Conservation (phyloP, 2,888 invertebrate genomes). For the Hermaeophaga mercurialis region DNA sequence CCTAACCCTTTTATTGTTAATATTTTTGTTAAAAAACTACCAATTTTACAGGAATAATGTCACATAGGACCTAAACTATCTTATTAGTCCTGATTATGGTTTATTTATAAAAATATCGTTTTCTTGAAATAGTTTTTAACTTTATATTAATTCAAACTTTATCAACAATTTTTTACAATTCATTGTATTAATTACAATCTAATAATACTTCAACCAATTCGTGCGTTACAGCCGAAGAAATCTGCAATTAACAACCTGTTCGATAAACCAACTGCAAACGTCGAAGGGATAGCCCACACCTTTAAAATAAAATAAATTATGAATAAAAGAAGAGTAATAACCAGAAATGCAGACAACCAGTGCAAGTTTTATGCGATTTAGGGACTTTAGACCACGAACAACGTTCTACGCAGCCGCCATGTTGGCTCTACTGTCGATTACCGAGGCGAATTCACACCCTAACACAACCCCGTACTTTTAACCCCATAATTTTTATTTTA, state of each 20-base stretch:
- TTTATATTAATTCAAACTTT: too few relatives aligned
- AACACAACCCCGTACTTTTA: slow-evolving; percentile 8
- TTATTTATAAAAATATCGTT: too few relatives aligned
- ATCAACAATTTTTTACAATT: too few relatives aligned
- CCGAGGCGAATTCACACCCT: slow-evolving; percentile 30
- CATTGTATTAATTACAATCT: background rate
- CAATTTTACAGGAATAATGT: too few relatives aligned
- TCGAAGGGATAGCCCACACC: slow-evolving; percentile 16
- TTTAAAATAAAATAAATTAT: slow-evolving; percentile 28
- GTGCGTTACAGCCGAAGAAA: background rate
- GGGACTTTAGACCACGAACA: slow-evolving; percentile 31
- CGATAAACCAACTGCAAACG: too few relatives aligned
- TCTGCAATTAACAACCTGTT: background rate
- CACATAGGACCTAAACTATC: too few relatives aligned
- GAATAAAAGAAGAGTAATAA: slow-evolving; percentile 12
- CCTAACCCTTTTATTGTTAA: too few relatives aligned
- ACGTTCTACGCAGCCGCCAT: slow-evolving; percentile 35
- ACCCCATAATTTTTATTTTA: background rate
- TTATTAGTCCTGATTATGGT: too few relatives aligned
- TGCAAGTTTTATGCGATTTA: slow-evolving; percentile 32
- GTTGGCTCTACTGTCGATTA: slow-evolving; percentile 35
- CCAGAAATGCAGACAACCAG: slow-evolving; percentile 17
- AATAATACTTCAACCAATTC: background rate
- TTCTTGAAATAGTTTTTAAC: too few relatives aligned
- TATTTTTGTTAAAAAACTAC: too few relatives aligned